Conservation (phyloP, 30 jellyfish, hydroid and myxozoan genomes). For the Pseudorhiza aurosa region DNA sequence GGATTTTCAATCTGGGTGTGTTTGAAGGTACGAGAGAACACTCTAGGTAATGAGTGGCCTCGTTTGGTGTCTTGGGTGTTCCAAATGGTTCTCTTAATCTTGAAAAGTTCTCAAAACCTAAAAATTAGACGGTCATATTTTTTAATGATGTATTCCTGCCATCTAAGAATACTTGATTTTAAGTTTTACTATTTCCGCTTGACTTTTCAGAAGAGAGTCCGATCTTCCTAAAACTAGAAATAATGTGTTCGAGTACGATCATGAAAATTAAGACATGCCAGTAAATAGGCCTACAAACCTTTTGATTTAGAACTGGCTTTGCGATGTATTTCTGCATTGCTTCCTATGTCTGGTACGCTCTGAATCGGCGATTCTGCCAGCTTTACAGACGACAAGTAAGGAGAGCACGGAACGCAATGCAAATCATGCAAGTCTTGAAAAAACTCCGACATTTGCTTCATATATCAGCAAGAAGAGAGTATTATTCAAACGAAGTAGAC, state of each 20-base stretch:
- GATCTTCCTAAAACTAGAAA: too few species aligned
- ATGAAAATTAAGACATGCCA: not conserved
- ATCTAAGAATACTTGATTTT: too few species aligned
- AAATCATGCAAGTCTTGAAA: slow-evolving; percentile 6
- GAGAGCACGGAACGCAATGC: slow-evolving; percentile 36
- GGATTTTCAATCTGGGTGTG: not conserved
- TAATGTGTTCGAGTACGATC: too few species aligned
- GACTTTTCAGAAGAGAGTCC: too few species aligned
- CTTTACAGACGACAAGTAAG: not conserved
- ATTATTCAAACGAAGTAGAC: too few species aligned
- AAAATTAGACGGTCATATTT: too few species aligned
- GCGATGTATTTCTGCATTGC: not conserved
- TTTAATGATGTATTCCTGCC: too few species aligned
- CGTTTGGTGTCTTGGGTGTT: not conserved
- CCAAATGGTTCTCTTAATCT: not conserved
- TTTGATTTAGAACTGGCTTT: not conserved
- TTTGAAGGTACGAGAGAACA: not conserved
- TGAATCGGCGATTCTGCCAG: not conserved
- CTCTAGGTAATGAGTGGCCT: not conserved
- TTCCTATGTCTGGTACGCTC: slow-evolving; percentile 11
- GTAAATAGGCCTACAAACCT: not conserved
- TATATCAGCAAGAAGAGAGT: not conserved
- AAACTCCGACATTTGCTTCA: not conserved
- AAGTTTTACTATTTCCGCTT: too few species aligned
- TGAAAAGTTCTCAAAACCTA: not conserved